Base-by-base conservation (phyloP, 2,113 vertebrate genomes). In the Ascaphus truei region DNA sequence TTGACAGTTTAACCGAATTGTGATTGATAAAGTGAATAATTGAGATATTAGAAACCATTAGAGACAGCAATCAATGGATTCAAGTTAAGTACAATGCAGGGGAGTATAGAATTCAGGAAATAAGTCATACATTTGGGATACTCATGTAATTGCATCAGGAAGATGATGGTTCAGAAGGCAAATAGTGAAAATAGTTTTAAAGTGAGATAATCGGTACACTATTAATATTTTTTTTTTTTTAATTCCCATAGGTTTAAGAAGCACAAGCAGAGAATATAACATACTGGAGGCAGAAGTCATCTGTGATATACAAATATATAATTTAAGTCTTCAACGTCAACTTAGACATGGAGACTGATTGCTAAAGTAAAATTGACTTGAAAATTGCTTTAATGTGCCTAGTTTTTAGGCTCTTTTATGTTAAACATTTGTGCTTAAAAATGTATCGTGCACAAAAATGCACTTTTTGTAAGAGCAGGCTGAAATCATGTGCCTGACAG, bases 371-470 rank as follows among this genome's bases (percentile, higher is more conserved):
- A 75, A 76, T 83, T 80, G 80, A 81, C 84, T 86, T 85, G 56
- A 50, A 52, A 83, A 88, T 92, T 88, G 90, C 89, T 93, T 91
- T 88, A 76, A 93, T 63, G 93, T 96, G 94, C 94, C 96, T 96
- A 86, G 86, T 85, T 85, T 86, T 77, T 88, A 91, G 93, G 91
- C 92, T 92, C 90, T 90, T 90, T 94, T 93, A 87, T 23, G 86
- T 80, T 91, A 88, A 80, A 81, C 84, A 87, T 90, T 84, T 89
- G 88, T 92, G 90, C 87, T 90, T 83, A 83, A 75, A 84, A 79
- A 84, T 89, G 92, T 93, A 86, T 93, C 94, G 93, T 90, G 91
- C 91, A 87, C 89, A 85, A 87, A 92, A 87, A 89, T 95, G 94
- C 95, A 96, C 95, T 97, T 80, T 75, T 80, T 75, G 60, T 53